Percentiles rank a stretch among this genome's conserved stretches.
Evolutionary conservation across 1,140 invertebrate species (phyloP).

Genomic region (Capitella teleta): DNA sequence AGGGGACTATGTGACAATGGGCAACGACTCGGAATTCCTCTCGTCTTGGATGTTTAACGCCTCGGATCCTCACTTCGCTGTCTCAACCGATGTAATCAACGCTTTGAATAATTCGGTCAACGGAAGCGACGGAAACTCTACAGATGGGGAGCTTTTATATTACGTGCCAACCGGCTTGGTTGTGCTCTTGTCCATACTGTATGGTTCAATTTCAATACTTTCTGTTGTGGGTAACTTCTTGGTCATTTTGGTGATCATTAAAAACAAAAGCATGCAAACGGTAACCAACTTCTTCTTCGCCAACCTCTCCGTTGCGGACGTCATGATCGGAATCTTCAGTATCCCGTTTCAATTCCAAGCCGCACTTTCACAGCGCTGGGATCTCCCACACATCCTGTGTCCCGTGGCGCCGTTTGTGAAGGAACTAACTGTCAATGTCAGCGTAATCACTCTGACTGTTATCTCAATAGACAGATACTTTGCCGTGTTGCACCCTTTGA

Average conservation of each 20-base stretch:
- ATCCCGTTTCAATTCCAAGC: conserved; percentile 70
- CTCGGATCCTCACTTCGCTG: too few species aligned
- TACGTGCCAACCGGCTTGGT: conserved; percentile 62
- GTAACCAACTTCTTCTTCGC: conserved; percentile 69
- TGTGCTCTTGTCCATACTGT: conserved; percentile 61
- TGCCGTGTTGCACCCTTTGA: conserved; percentile 67
- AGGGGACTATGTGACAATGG: too few species aligned
- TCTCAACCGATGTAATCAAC: too few species aligned
- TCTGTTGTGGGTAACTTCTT: conserved; percentile 68
- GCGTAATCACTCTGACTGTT: conserved; percentile 67
- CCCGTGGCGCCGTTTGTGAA: conserved; percentile 68
- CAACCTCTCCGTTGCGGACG: conserved; percentile 32
- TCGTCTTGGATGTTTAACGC: too few species aligned
- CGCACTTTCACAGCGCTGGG: conserved; percentile 65
- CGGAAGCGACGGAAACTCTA: background rate
- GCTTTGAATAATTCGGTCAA: too few species aligned
- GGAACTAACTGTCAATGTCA: conserved; percentile 62
- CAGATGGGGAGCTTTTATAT: conserved; percentile 39
- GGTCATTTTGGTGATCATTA: conserved; percentile 67
- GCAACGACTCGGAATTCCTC: too few species aligned
- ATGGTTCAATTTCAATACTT: conserved; percentile 66
- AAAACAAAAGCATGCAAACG: conserved; percentile 55
- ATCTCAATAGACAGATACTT: conserved; percentile 64
- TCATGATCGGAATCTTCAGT: conserved; percentile 28
- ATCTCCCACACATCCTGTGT: conserved; percentile 72